These are phyloP conservation scores for Lapara coniferarum DNA, from an alignment of 2,888 invertebrate genomes.

Conservation along the genomic window DNA sequence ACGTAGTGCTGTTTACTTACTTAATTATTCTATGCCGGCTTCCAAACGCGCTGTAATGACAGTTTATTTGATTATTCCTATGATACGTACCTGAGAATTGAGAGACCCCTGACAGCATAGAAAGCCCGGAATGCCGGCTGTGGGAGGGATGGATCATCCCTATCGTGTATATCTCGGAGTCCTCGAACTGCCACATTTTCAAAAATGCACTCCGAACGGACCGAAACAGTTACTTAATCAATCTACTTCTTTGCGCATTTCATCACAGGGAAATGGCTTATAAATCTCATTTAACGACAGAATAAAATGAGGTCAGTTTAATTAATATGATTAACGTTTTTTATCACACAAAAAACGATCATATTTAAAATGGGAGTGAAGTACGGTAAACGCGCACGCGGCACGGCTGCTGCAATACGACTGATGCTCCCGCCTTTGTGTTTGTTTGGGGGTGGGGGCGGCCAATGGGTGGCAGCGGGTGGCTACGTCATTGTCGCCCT, in stretches of 20 bases:
- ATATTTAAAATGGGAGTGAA: constrained; percentile 2
- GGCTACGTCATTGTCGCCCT: constrained; percentile 63
- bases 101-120: constrained; percentile 74
- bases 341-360: constrained; percentile 20
- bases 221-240: constrained; percentile 26
- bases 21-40: neutral
- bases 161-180: constrained; percentile 92
- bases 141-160: constrained; percentile 90
- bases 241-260: neutral
- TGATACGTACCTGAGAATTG: constrained; percentile 71
- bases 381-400: constrained; percentile 53
- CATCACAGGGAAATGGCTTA: neutral
- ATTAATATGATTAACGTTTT: neutral
- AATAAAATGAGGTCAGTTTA: neutral
- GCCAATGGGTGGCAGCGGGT: constrained; percentile 43
- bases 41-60: neutral
- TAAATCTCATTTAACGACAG: neutral
- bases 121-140: constrained; percentile 88
- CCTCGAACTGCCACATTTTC: constrained; percentile 87
- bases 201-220: constrained; percentile 17
- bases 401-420: constrained; percentile 72
- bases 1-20: too few relatives aligned
- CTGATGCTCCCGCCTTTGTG: constrained; percentile 56
- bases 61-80: neutral
- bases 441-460: constrained; percentile 51